phyloP scores from a whole-genome alignment of 2,888 invertebrate genomes.

The Thecophora atra region DNA sequence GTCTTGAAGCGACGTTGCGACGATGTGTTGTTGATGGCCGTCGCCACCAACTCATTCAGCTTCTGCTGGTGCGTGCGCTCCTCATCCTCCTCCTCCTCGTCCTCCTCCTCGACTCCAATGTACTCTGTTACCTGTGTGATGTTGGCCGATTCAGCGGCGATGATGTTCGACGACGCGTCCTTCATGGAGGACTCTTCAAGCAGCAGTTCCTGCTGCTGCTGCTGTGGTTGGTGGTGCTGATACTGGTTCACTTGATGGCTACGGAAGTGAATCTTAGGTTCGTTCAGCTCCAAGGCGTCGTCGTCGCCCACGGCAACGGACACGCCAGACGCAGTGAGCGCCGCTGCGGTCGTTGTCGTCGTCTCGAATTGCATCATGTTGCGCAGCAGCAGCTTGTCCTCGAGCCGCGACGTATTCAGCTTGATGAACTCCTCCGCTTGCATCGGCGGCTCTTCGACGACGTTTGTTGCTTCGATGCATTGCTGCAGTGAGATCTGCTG shows the following conservation, averaged over 20 bases:
- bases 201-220: slow-evolving; percentile 38
- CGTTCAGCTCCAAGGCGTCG: background rate
- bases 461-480: slow-evolving; percentile 46
- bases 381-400: slow-evolving; percentile 57
- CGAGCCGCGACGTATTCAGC: slow-evolving; percentile 57
- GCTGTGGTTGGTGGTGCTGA: slow-evolving; percentile 31
- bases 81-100: slow-evolving; percentile 45
- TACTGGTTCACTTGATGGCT: background rate
- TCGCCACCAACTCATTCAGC: slow-evolving; percentile 21
- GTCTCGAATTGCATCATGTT: slow-evolving; percentile 60
- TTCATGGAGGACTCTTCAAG: slow-evolving; percentile 35
- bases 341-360: slow-evolving; percentile 42
- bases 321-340: slow-evolving; percentile 31
- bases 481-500: slow-evolving; percentile 48
- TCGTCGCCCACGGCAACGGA: slow-evolving; percentile 18
- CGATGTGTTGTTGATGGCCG: slow-evolving; percentile 39
- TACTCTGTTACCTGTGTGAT: slow-evolving; percentile 34
- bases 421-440: slow-evolving; percentile 55
- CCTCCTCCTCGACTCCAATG: slow-evolving; percentile 43
- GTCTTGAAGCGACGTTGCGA: slow-evolving; percentile 29
- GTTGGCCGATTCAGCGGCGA: slow-evolving; percentile 18
- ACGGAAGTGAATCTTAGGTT: background rate
- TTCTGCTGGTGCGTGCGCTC: slow-evolving; percentile 45
- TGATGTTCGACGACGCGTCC: slow-evolving; percentile 29
- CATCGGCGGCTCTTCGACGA: slow-evolving; percentile 45